These are phyloP conservation scores for Nothobranchius furzeri DNA, from an alignment of 2,113 vertebrate genomes.

Conservation along the genomic window DNA sequence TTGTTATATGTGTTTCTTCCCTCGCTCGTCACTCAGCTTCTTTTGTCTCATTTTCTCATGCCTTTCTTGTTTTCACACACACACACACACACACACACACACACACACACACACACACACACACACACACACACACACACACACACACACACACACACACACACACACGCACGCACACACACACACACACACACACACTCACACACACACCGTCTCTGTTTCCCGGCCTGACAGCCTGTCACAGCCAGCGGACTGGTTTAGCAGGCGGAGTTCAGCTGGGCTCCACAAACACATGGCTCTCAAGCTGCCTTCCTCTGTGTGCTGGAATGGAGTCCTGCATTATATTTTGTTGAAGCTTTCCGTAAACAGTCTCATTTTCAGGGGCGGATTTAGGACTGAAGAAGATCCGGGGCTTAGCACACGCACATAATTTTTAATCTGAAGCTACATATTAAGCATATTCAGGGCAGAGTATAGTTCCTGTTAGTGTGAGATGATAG, in stretches of 20 bases:
- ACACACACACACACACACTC: constrained; percentile 8
- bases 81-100: constrained; percentile 13
- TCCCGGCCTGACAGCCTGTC: constrained; percentile 65
- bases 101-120: constrained; percentile 12
- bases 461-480: too few relatives aligned
- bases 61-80: constrained; percentile 24
- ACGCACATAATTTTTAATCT: too few relatives aligned
- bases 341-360: constrained; percentile 25
- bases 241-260: constrained; percentile 65
- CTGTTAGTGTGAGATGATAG: too few relatives aligned
- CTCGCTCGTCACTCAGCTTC: constrained; percentile 38
- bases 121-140: constrained; percentile 4
- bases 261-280: constrained; percentile 66
- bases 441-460: too few relatives aligned
- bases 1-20: constrained; percentile 31
- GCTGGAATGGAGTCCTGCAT: constrained; percentile 53
- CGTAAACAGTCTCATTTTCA: not conserved
- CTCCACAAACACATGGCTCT: constrained; percentile 69
- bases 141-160: constrained; percentile 6
- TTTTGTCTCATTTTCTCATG: constrained; percentile 46
- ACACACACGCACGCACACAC: constrained; percentile 6
- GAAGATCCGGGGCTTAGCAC: too few relatives aligned
- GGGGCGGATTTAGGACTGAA: too few relatives aligned
- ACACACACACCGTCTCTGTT: constrained; percentile 44
- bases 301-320: constrained; percentile 66